Conservation (phyloP, 1,140 invertebrate species). For the Brachionus rubens region DNA sequence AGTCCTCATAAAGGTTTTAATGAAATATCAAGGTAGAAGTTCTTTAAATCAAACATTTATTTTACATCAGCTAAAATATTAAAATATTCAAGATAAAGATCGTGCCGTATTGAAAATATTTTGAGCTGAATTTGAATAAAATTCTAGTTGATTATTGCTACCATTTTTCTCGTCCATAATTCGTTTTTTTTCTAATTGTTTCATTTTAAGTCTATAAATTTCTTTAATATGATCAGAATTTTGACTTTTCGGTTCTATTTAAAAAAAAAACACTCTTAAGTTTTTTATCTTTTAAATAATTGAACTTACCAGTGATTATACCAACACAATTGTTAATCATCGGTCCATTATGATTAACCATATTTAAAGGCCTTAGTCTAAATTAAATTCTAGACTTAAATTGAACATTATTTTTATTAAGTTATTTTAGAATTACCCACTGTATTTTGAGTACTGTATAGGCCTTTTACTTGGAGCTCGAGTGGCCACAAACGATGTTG, state of each 20-base stretch:
- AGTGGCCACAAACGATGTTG: background rate
- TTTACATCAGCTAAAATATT: too few relatives aligned
- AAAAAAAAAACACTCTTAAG: too few relatives aligned
- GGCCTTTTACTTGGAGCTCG: background rate
- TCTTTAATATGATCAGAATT: slow-evolving; percentile 19
- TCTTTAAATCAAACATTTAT: background rate
- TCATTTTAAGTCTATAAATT: slow-evolving; percentile 13
- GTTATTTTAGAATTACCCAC: background rate
- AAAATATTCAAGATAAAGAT: slow-evolving; percentile 20
- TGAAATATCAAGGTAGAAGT: too few relatives aligned
- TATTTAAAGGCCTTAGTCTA: background rate
- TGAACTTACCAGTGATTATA: background rate
- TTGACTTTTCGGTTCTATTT: slow-evolving; percentile 4
- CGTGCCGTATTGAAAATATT: background rate
- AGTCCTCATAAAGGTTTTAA: too few relatives aligned
- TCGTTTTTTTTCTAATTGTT: slow-evolving; percentile 17
- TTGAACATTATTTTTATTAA: background rate
- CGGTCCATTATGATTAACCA: background rate
- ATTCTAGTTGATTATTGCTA: background rate
- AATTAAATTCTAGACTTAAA: background rate
- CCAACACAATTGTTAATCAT: background rate
- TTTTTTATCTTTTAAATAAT: background rate
- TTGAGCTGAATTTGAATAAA: background rate
- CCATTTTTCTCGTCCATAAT: background rate
- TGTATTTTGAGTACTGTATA: slow-evolving; percentile 1